Evolutionary conservation across 1,140 invertebrate species (phyloP), one percentile per base, ranked within the genome.

Genomic region (Monochamus saltuarius): DNA sequence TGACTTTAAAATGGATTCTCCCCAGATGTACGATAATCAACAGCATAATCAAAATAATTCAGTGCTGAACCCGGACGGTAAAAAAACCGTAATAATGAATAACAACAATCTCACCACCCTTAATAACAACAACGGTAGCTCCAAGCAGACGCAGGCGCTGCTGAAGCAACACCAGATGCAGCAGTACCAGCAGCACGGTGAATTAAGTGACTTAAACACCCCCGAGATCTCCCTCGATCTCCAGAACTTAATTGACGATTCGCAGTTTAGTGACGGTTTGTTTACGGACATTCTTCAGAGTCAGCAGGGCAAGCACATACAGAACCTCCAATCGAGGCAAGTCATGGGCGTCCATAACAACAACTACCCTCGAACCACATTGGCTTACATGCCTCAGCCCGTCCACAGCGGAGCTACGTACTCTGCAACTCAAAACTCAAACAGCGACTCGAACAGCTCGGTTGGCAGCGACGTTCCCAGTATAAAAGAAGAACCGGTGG

Each of bases 321-420:
- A 70, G 62, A 76, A 61, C 71, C 77, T 74, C 70, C 81, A 70
- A 65, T 75, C 64, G 17, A 73, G 78, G 57, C 81, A 79, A 59
- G 69, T 76, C 0, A 76, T 79, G 66, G 73, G 73, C 14, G 75
- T 73, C 50, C 75, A 76, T 47, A 75, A 74, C 52, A 71, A 74
- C 38, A 75, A 77, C 4, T 85, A 85, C 37, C 79, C 83, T 0
- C 71, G 89, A 45, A 87, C 87, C 1, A 87, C 90, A 0, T 73
- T 94, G 22, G 88, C 90, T 1, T 94, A 94, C 71, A 91, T 95
- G 88, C 92, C 92, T 0, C 91, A 94, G 72, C 90, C 91, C 1
- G 91, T 95, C 0, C 92, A 94, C 77, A 89, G 87, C 45, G 88
- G 88, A 3, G 87, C 88, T 8, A 86, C 85, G 9, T 91, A 89